Evolutionary conservation across 2,888 invertebrate species (phyloP).

Genomic region (Ectemnius lituratus): DNA sequence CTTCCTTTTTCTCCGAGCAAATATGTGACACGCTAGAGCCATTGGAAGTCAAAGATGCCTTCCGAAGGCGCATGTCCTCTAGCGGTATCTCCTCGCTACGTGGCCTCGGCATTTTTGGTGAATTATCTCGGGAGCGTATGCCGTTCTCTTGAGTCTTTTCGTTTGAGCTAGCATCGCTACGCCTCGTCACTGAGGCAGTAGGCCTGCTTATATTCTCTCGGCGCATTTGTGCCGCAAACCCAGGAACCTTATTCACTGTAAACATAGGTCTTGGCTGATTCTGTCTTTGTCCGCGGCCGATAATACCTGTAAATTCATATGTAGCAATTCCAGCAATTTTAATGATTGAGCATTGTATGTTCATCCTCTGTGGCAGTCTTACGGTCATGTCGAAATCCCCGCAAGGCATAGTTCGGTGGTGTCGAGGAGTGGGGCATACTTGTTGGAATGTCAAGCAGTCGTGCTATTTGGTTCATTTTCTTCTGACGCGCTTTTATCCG

Average conservation of each 20-base stretch:
- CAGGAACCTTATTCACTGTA: conserved; percentile 76
- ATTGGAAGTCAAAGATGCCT: conserved; percentile 69
- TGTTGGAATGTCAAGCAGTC: conserved; percentile 89
- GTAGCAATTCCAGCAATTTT: not conserved
- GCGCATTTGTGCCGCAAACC: conserved; percentile 81
- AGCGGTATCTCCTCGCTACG: conserved; percentile 90
- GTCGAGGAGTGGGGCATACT: conserved; percentile 75
- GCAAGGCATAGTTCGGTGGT: conserved; percentile 72
- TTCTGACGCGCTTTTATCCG: conserved; percentile 96
- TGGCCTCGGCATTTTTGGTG: conserved; percentile 86
- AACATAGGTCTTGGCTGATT: conserved; percentile 73
- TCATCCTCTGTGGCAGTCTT: conserved; percentile 39
- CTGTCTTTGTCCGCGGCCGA: conserved; percentile 68
- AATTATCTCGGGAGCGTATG: conserved; percentile 84
- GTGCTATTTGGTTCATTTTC: conserved; percentile 97
- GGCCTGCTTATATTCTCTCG: conserved; percentile 71
- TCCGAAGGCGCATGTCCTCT: conserved; percentile 83
- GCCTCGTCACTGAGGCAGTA: conserved; percentile 53
- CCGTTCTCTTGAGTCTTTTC: conserved; percentile 69
- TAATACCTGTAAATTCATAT: conserved; percentile 59
- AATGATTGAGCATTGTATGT: not conserved
- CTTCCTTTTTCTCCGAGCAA: conserved; percentile 55
- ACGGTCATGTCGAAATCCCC: conserved; percentile 74
- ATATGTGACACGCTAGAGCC: conserved; percentile 41
- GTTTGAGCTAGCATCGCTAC: conserved; percentile 53